Evolutionary conservation across 2,113 vertebrate species (phyloP).

Genomic region (Corynorhinus townsendii): DNA sequence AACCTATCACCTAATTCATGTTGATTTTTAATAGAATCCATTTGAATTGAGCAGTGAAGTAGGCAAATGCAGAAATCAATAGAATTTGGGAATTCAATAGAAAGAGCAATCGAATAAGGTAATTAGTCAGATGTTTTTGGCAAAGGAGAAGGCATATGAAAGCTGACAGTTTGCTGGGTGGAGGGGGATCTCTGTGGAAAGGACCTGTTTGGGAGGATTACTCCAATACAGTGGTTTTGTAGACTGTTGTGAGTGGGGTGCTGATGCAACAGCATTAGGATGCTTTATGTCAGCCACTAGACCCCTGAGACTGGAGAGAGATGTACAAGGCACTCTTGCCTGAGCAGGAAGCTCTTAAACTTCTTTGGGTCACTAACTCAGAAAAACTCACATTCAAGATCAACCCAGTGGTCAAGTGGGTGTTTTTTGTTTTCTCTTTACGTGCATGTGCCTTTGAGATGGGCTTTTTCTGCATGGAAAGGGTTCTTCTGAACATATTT

Average conservation of each 20-base stretch:
- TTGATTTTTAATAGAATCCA: neutral
- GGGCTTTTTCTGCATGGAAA: neutral
- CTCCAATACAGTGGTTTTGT: neutral
- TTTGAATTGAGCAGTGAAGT: neutral
- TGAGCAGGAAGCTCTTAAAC: neutral
- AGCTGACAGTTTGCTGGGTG: neutral
- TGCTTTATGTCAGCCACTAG: neutral
- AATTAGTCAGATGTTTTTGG: neutral
- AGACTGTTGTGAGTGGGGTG: rapidly evolving
- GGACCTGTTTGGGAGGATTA: neutral
- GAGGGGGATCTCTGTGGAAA: neutral
- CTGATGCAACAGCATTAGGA: neutral
- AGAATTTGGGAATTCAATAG: neutral
- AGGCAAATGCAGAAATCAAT: neutral
- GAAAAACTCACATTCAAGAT: neutral
- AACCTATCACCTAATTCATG: neutral
- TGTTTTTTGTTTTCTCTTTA: neutral
- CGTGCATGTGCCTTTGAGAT: neutral
- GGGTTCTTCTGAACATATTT: neutral
- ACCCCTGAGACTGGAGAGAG: neutral
- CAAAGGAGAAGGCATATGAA: neutral
- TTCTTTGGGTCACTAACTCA: neutral
- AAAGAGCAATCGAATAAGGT: neutral
- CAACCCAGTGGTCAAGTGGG: neutral
- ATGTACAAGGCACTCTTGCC: neutral